Base-by-base conservation (phyloP, 1,140 invertebrate genomes). In the Tetramorium parvispinum region DNA sequence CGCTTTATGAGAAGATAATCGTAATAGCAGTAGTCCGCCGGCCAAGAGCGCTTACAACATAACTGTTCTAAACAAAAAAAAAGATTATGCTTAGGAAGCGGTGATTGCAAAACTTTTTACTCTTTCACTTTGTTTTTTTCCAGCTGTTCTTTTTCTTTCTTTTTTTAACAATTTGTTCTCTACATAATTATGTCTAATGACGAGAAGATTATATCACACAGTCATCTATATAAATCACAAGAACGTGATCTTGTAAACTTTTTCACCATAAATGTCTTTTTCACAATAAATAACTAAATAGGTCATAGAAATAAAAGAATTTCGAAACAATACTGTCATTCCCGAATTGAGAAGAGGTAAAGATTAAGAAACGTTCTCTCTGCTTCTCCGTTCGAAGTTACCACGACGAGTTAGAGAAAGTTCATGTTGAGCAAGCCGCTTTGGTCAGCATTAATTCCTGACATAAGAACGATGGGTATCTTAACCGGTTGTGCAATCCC, bases 381-480 rank as follows among this genome's bases (percentile, higher is more conserved):
- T 37, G 3, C 18, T 24, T 82, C 63, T 61, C 40, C 21, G 43
- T 78, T 46, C 18, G 43, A 46, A 85, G n/a, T 32, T 32, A 32
- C 66, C 81, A 59, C 89, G 57, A 88, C 68, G 70, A 88, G 85
- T 61, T 76, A 63, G 91, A 91, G 91, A 91, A 91, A 91, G 90
- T 91, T 83, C 83, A 49, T 59, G 49, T 91, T 89, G 87, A 70
- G 88, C 88, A 91, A 91, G 83, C 55, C 70, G 51, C 86, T 66
- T 78, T 91, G 79, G 89, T 77, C 89, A 87, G 79, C 89, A 89
- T 88, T 92, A 92, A 92, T 91, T 91, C 87, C 85, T 90, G 87
- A 76, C 83, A 87, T 87, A 91, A 88, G 83, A 88, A 68, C 87
- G 87, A 87, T 86, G 91, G 53, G 70, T 90, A 92, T 91, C 88